Conservation (phyloP, 2,113 vertebrate species). For the Hymenochirus boettgeri region DNA sequence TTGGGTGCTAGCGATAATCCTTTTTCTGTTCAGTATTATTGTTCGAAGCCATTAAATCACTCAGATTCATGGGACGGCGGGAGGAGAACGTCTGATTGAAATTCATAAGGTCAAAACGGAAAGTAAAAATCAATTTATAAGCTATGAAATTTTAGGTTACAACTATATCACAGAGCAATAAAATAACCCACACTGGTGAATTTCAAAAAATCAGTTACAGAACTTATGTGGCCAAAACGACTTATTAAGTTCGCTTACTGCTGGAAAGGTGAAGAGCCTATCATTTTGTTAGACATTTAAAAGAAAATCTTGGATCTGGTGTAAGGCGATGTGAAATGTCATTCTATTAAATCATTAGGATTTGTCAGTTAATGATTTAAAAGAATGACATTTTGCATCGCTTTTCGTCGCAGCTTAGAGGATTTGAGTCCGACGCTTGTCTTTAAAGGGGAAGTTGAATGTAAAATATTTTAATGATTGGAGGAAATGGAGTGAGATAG, state of each 20-base stretch:
- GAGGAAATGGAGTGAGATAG: too few species aligned
- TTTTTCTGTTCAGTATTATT: conserved; percentile 66
- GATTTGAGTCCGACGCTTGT: too few species aligned
- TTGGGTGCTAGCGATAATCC: conserved; percentile 68
- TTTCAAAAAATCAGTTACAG: conserved; percentile 80
- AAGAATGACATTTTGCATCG: neutral
- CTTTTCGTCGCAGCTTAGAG: too few species aligned
- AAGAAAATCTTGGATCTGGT: conserved; percentile 77
- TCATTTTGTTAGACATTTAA: conserved; percentile 74
- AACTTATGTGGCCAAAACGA: conserved; percentile 68
- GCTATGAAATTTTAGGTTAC: conserved; percentile 79
- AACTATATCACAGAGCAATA: conserved; percentile 76
- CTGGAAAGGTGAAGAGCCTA: conserved; percentile 74
- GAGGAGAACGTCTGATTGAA: conserved; percentile 79
- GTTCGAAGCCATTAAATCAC: conserved; percentile 75
- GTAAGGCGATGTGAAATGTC: conserved; percentile 76
- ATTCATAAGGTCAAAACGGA: conserved; percentile 84
- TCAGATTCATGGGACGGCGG: conserved; percentile 75
- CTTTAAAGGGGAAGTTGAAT: too few species aligned
- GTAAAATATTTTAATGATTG: too few species aligned
- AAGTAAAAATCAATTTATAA: conserved; percentile 84
- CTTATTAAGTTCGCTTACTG: conserved; percentile 78
- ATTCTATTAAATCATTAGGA: conserved; percentile 74
- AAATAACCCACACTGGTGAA: conserved; percentile 74
- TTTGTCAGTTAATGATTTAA: neutral